Base-by-base conservation (phyloP, 1,140 invertebrate species). In the Drosophila neocordata region DNA sequence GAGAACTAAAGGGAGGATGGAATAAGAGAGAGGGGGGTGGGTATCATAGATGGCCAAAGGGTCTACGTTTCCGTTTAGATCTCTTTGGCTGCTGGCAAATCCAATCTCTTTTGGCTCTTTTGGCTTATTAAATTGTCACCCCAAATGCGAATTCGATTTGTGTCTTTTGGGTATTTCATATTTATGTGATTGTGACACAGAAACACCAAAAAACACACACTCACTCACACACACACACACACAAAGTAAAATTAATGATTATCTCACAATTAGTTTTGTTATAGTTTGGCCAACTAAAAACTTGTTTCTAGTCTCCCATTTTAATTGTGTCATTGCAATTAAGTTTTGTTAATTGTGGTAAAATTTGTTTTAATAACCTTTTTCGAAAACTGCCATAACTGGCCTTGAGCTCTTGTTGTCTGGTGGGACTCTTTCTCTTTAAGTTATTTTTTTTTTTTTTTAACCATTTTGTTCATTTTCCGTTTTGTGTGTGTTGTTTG, bases 121-220 rank as follows among this genome's bases (percentile, higher is more conserved):
- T 73, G 73, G 73, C 64, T 84, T 83, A 83, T 83, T 83, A 84
- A 83, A 83, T 81, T 80, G 78, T 81, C 81, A 69, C 80, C 72
- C 62, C 68, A 79, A 38, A 35, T 61, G 22, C 65, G 38, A 70
- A 80, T 68, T 84, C 62, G 64, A 85, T 85, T 76, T 64, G 71
- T 57, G 59, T 77, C 68, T n/a, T 44, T 57, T 38, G 38, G 62
- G 57, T 24, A 48, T 63, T 52, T 57, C 61, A 38, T 65, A 44
- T 62, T 61, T 66, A 9, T 37, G 9, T 7, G 18, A 51, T 58
- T 72, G 37, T 84, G 80, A 66, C 80, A 78, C 65, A 76, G 27
- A 83, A 79, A 83, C 77, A 71, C 68, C 52, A 69, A 59, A 74
- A 31, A 48, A 34, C 24, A 31, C 1, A 6, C 4, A 31, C 27